Evolutionary conservation across 2,888 invertebrate genomes (phyloP).

Genomic region (Dryocosmus kuriphilus): DNA sequence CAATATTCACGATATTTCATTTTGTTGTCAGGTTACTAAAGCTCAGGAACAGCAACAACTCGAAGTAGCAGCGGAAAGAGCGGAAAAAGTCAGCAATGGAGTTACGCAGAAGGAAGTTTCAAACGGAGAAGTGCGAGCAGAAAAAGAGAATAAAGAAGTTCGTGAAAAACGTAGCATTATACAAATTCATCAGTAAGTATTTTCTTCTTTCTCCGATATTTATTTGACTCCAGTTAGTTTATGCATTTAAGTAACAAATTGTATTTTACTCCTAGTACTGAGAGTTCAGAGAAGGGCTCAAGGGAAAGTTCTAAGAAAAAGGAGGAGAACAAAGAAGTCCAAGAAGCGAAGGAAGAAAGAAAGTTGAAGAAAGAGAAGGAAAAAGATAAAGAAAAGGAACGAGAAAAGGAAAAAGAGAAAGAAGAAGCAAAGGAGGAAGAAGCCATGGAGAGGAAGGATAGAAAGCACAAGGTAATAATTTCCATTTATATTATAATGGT

Average conservation of each 20-base stretch:
- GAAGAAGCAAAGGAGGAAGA: slow-evolving; percentile 80
- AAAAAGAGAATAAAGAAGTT: slow-evolving; percentile 74
- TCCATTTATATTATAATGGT: slow-evolving; percentile 9
- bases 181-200: slow-evolving; percentile 73
- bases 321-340: slow-evolving; percentile 18
- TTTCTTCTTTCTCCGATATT: slow-evolving; percentile 25
- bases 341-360: slow-evolving; percentile 29
- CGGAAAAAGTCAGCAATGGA: slow-evolving; percentile 79
- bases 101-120: slow-evolving; percentile 72
- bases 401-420: slow-evolving; percentile 77
- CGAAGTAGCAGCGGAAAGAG: slow-evolving; percentile 73
- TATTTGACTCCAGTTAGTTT: slow-evolving; percentile 47
- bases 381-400: slow-evolving; percentile 53
- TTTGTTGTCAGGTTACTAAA: slow-evolving; percentile 64
- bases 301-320: slow-evolving; percentile 38
- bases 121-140: slow-evolving; percentile 72
- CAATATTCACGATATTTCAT: slow-evolving; percentile 18
- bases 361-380: slow-evolving; percentile 58
- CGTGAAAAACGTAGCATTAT: slow-evolving; percentile 72
- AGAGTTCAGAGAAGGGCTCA: slow-evolving; percentile 62
- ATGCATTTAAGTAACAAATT: slow-evolving; percentile 61
- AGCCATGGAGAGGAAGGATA: slow-evolving; percentile 80
- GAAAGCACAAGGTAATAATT: slow-evolving; percentile 78
- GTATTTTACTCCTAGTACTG: slow-evolving; percentile 58
- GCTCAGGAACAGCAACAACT: slow-evolving; percentile 63